Evolutionary conservation across 1,140 invertebrate species (phyloP), one percentile per base, ranked within the genome.

Genomic region (Drosophila mayri): DNA sequence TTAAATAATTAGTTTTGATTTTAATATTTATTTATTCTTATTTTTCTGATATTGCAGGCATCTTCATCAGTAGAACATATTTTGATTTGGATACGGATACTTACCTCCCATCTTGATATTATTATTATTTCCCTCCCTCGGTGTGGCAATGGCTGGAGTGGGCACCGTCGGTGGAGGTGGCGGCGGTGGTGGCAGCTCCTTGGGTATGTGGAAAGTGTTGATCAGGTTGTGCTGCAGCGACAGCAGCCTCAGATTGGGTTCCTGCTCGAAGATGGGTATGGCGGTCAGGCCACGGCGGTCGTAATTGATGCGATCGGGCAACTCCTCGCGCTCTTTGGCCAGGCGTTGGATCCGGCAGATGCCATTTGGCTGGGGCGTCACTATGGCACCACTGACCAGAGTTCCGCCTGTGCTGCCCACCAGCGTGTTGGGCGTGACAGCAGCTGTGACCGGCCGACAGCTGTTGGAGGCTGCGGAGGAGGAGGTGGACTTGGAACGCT

Each of bases 141-240:
- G 66, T 16, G 76, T 83, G 3, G 65, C 18, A 25, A 71, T 40
- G 37, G 70, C 62, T 1, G 37, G 40, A 32, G 61, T 67, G 22
- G 67, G 64, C 20, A 40, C 47, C 37, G 46, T 22, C 20, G 77
- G 76, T 16, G 49, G 43, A 30, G 61, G 50, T 7, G 71, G 61
- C 18, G 72, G 50, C 8, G 61, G 60, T 28, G 68, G 64, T 25
- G 66, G 66, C 61, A 62, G 65, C 58, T 80, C 94, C 90, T 74
- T 93, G 66, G 92, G 92, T 90, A 93, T 92, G 76, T 93, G 91
- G 37, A 98, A 95, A 73, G 95, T 95, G 60, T 95, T 96, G 60
- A 99, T 96, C 67, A 97, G 94, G 94, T 99, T 99, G 92, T 98
- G 97, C 91, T 98, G 98, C 32, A 98, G 94, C 40, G 98, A 98